These are phyloP conservation scores for Trematocara zebra DNA, from an alignment of 2,113 vertebrate genomes.

Conservation along the genomic window DNA sequence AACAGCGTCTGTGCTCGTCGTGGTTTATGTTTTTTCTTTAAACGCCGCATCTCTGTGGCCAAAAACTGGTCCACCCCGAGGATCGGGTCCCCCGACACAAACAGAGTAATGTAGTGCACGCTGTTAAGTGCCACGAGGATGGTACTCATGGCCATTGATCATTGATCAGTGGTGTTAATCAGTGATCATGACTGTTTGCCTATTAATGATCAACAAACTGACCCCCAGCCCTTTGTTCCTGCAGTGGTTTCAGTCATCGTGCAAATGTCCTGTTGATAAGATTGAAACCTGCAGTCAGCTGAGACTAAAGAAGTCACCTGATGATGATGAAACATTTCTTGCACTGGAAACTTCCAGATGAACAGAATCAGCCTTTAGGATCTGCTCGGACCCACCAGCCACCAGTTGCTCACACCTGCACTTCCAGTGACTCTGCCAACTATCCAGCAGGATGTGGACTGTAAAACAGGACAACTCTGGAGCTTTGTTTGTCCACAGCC, in stretches of 20 bases:
- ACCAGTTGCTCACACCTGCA: background rate
- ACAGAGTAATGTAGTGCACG: background rate
- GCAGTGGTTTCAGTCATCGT: accelerated
- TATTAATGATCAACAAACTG: background rate
- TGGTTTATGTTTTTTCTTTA: background rate
- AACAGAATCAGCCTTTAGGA: background rate
- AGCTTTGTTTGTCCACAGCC: background rate
- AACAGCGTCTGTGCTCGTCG: background rate
- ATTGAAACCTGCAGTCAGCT: background rate
- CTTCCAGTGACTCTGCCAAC: background rate
- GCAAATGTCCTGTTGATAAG: accelerated
- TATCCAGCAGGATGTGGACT: background rate
- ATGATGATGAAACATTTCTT: background rate
- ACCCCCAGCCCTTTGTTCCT: background rate
- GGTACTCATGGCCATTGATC: background rate
- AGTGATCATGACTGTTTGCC: background rate
- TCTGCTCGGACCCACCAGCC: background rate
- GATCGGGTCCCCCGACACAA: background rate
- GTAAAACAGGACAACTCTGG: background rate
- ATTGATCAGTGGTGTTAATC: background rate
- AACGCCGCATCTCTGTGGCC: background rate
- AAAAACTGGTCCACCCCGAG: background rate
- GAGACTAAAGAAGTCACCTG: background rate
- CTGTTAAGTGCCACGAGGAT: background rate
- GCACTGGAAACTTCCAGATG: background rate